Conservation (phyloP, 2,888 invertebrate genomes). For the Penaeus monodon region DNA sequence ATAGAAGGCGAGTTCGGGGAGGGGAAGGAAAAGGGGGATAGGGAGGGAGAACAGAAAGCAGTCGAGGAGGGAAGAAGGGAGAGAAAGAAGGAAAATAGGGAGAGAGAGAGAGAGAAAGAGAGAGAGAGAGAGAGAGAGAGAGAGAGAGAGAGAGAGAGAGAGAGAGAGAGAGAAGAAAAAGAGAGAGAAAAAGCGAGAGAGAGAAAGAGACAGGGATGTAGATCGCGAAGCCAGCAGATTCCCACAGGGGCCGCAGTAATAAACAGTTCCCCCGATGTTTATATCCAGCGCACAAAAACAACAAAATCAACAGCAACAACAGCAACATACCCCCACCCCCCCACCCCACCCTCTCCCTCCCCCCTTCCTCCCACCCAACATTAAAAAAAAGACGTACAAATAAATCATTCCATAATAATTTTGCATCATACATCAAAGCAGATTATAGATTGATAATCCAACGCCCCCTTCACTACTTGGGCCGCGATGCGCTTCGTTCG, state of each 20-base stretch:
- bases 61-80: too few relatives aligned
- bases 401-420: too few relatives aligned
- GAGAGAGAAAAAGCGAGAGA: constrained; percentile 2
- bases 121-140: constrained; percentile 17
- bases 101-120: not conserved
- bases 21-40: not conserved
- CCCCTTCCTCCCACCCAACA: not conserved
- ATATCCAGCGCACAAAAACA: too few relatives aligned
- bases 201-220: not conserved
- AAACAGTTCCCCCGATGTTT: not conserved
- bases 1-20: not conserved
- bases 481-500: too few relatives aligned
- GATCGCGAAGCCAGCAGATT: too few relatives aligned
- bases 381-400: too few relatives aligned
- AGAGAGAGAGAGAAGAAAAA: not conserved
- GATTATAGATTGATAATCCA: too few relatives aligned
- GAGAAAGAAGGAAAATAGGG: not conserved
- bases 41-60: too few relatives aligned
- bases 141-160: not conserved
- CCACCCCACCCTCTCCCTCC: not conserved
- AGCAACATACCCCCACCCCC: not conserved
- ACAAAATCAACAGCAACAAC: too few relatives aligned
- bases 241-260: not conserved
- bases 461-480: too few relatives aligned
- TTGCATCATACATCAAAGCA: too few relatives aligned